Percentiles rank a stretch among this genome's conserved stretches.
These are phyloP conservation scores for Nothocercus nigrocapillus DNA, from an alignment of 2,113 vertebrate genomes.

Conservation along the genomic window DNA sequence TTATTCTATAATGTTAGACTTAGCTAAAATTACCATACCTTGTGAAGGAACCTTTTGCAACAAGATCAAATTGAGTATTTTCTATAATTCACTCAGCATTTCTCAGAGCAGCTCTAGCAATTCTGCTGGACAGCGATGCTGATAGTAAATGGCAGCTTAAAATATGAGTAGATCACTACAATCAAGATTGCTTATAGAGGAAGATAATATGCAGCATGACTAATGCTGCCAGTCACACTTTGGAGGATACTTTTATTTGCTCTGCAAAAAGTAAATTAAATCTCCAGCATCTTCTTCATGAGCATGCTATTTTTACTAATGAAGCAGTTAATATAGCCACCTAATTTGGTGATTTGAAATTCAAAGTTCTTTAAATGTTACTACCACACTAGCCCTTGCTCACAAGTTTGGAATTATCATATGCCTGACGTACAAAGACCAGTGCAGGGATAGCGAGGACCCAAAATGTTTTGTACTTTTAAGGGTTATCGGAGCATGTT, in stretches of 20 bases:
- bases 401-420: neutral
- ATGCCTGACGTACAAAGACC: neutral
- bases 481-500: neutral
- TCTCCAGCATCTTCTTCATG: neutral
- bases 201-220: neutral
- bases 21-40: neutral
- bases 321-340: constrained; percentile 22
- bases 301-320: constrained; percentile 24
- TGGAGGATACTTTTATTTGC: constrained; percentile 5
- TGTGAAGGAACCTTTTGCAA: neutral
- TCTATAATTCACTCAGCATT: neutral
- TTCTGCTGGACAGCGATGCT: neutral
- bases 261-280: constrained; percentile 37
- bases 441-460: neutral
- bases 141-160: neutral
- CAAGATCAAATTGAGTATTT: neutral
- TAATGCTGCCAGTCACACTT: neutral
- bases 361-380: constrained; percentile 34
- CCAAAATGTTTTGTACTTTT: neutral
- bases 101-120: neutral
- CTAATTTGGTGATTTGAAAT: constrained; percentile 26
- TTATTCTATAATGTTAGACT: neutral
- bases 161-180: neutral
- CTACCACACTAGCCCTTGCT: neutral
- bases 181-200: neutral